Evolutionary conservation across 2,113 vertebrate genomes (phyloP).

Genomic region (Tricholaema leucomelas): DNA sequence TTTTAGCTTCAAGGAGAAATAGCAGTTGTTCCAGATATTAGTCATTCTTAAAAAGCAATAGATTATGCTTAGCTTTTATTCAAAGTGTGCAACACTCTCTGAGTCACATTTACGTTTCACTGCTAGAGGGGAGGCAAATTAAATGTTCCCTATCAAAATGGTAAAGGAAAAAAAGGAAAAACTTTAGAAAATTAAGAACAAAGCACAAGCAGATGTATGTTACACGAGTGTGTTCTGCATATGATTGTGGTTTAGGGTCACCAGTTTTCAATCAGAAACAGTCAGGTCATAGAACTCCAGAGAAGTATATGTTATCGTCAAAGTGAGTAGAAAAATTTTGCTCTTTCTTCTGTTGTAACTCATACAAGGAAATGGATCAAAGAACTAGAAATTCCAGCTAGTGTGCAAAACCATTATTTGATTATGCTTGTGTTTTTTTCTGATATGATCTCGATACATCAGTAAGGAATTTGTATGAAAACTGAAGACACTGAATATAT

Average conservation of each 20-base stretch:
- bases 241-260: background rate
- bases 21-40: background rate
- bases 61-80: conserved; percentile 42
- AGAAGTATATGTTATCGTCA: background rate
- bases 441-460: background rate
- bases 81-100: background rate
- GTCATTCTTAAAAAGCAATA: background rate
- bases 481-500: background rate
- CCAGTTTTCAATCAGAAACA: background rate
- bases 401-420: background rate
- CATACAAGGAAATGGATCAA: background rate
- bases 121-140: background rate
- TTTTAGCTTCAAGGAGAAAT: conserved; percentile 7
- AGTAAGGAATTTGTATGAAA: background rate
- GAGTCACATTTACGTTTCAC: background rate
- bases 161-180: background rate
- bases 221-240: background rate
- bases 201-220: background rate
- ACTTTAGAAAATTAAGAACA: background rate
- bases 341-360: background rate
- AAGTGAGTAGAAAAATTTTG: background rate
- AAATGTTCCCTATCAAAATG: background rate
- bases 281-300: background rate
- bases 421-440: background rate
- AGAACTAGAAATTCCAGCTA: background rate